Evolutionary conservation across 2,113 vertebrate genomes (phyloP).

Genomic region (Balaeniceps rex): DNA sequence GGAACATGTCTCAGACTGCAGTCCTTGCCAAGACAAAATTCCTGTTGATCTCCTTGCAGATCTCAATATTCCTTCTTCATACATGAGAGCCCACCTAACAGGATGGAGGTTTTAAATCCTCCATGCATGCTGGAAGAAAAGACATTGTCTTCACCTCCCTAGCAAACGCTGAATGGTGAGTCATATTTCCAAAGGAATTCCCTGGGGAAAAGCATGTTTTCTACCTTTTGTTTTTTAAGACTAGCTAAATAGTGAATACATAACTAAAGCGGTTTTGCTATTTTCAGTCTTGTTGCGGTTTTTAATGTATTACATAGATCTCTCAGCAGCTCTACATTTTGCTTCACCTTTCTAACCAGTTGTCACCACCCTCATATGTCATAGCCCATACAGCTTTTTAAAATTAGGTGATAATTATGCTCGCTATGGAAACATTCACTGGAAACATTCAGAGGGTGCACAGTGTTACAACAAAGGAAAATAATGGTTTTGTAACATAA

Average conservation of each 20-base stretch:
- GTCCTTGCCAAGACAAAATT: background rate
- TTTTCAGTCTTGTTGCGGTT: background rate
- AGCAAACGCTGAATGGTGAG: background rate
- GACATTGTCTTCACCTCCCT: background rate
- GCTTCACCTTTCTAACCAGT: background rate
- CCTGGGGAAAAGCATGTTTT: background rate
- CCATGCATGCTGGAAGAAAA: background rate
- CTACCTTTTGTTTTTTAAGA: background rate
- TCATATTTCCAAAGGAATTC: background rate
- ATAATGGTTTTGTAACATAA: fast-evolving
- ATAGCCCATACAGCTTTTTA: background rate
- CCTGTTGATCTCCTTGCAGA: background rate
- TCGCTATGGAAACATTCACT: background rate
- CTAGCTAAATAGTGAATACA: background rate
- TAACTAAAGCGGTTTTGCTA: background rate
- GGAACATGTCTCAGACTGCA: background rate
- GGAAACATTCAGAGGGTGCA: background rate
- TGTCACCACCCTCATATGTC: background rate
- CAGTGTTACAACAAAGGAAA: background rate
- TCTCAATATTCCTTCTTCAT: background rate
- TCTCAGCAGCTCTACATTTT: background rate
- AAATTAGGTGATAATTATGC: background rate
- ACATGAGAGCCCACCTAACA: background rate
- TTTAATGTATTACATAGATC: background rate
- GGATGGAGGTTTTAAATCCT: background rate